Conservation (phyloP, 2,888 invertebrate species). For the Chirona hameri region DNA sequence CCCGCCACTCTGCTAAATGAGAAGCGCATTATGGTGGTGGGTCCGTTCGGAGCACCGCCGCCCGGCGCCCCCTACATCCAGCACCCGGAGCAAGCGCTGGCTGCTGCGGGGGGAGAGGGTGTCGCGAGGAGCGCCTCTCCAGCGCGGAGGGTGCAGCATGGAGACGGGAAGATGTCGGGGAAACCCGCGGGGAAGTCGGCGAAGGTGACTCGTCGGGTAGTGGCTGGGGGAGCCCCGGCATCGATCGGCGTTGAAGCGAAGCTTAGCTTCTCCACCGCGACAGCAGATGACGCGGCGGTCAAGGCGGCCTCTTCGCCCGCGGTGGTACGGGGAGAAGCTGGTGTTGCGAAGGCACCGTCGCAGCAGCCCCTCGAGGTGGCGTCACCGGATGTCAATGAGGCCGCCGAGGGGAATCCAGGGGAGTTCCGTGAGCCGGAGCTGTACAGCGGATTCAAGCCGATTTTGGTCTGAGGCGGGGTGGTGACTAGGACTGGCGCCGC, state of each 20-base stretch:
- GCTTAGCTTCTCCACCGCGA: not conserved
- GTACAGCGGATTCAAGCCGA: not conserved
- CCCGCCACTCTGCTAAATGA: conserved; percentile 1
- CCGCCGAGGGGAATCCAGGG: not conserved
- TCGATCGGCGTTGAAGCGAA: not conserved
- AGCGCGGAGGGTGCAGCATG: too few species aligned
- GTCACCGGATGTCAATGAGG: not conserved
- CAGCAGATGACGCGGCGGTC: not conserved
- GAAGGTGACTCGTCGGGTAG: not conserved
- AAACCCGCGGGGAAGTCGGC: not conserved
- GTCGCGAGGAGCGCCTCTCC: not conserved
- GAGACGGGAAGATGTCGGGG: not conserved
- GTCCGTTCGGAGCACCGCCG: not conserved
- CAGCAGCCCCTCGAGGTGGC: not conserved
- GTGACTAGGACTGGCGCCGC: too few species aligned
- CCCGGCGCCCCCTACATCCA: not conserved
- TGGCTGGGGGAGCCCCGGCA: not conserved
- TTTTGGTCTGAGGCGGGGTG: not conserved
- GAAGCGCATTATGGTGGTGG: conserved; percentile 2
- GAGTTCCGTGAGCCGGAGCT: not conserved
- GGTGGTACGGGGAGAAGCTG: not conserved
- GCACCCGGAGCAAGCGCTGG: not conserved
- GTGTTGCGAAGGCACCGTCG: not conserved
- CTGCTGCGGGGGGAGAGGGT: not conserved
- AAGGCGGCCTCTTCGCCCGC: not conserved